These are phyloP conservation scores for Cromileptes altivelis DNA, from an alignment of 2,113 vertebrate genomes.

Conservation along the genomic window DNA sequence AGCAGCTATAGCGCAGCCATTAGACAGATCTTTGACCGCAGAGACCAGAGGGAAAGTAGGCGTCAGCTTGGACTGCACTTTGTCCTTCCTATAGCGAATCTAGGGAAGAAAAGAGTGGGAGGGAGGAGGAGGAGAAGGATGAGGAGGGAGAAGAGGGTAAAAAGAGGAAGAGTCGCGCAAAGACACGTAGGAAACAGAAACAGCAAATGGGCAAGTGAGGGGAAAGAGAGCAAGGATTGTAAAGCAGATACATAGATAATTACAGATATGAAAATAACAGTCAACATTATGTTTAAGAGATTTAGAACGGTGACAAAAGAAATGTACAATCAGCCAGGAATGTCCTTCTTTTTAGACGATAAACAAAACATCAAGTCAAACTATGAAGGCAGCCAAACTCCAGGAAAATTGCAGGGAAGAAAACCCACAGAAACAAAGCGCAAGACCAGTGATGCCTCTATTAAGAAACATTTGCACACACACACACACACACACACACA, in stretches of 20 bases:
- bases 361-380: constrained; percentile 41
- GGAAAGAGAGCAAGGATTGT: background rate
- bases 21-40: constrained; percentile 91
- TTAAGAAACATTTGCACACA: constrained; percentile 25
- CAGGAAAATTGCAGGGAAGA: constrained; percentile 28
- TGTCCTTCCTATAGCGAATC: constrained; percentile 95
- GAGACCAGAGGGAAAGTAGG: constrained; percentile 90
- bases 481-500: constrained; percentile 35
- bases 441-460: constrained; percentile 32
- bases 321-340: constrained; percentile 34
- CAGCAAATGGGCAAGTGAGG: constrained; percentile 13
- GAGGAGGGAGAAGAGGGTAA: constrained; percentile 31
- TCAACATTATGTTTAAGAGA: background rate
- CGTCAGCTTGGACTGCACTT: constrained; percentile 88
- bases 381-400: constrained; percentile 59
- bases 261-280: background rate
- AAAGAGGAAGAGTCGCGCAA: constrained; percentile 12
- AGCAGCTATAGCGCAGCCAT: constrained; percentile 90
- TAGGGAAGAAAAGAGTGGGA: constrained; percentile 59
- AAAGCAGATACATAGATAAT: background rate
- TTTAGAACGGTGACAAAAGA: constrained; percentile 7
- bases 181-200: constrained; percentile 1
- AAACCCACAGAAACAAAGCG: constrained; percentile 56
- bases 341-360: background rate
- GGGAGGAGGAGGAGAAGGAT: constrained; percentile 4